Base-by-base conservation (phyloP, 2,797 vertebrate genomes). In the Esox lucius region DNA sequence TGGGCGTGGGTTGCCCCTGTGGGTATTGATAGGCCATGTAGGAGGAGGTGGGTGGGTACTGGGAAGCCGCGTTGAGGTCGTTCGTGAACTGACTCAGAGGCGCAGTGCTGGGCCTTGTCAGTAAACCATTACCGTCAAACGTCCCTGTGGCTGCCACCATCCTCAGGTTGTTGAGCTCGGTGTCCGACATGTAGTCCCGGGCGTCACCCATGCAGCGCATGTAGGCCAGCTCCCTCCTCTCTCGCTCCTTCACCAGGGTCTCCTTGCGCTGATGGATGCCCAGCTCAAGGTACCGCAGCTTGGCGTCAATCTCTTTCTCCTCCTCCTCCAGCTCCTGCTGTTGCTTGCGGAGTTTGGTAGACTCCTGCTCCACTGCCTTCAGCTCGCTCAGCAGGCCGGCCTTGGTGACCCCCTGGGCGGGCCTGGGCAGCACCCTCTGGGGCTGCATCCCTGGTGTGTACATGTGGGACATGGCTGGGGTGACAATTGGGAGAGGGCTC, bases 291-390 rank as follows among this genome's bases (percentile, higher is more conserved):
- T 97, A 99, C 77, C 98, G 97, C 78, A 99, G 91, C 88, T 98
- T 99, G 68, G 98, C 98, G 2, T 99, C 98, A 0, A 99, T 99
- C 91, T 99, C 98, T 87, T 99, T 99, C 88, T 99, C 98, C 83
- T 99, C 98, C 82, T 99, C 98, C 0, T 99, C 98, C 79, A 99
- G 91, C 87, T 99, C 98, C 0, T 96, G 97, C 88, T 99, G 98
- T 87, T 99, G 98, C 90, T 99, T 99, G 71, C 98, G 95, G 72
- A 99, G 94, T 88, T 99, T 99, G 19, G 97, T 96, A 31, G 98
- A 98, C 85, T 99, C 97, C 4, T 98, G 97, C 80, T 99, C 98
- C 82, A 99, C 98, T 71, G 96, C 95, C 92, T 97, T 96, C 78
- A 99, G 91, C 90, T 99, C 98, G 0, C 94, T 97, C 77, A 99